phyloP scores from a whole-genome alignment of 2,888 invertebrate species.

The Salticus scenicus region DNA sequence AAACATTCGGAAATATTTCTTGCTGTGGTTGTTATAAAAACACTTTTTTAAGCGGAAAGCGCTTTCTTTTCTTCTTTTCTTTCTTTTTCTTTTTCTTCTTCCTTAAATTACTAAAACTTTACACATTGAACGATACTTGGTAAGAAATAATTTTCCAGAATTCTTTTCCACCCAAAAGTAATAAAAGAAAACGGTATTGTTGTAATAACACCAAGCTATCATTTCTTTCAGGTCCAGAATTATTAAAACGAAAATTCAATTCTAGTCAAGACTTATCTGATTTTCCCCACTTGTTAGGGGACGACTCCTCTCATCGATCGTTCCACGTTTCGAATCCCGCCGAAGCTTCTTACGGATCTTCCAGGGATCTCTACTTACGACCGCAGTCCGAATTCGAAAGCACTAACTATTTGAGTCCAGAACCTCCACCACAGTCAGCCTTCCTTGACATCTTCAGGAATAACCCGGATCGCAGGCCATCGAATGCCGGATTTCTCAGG shows the following conservation, averaged over 20 bases:
- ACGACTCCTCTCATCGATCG: slow-evolving; percentile 29
- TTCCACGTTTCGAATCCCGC: slow-evolving; percentile 9
- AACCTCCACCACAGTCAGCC: slow-evolving; percentile 46
- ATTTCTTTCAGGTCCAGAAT: slow-evolving; percentile 49
- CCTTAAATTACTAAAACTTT: too few species aligned
- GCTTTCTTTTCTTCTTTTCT: too few species aligned
- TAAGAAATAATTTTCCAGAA: too few species aligned
- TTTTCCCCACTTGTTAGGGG: slow-evolving; percentile 11
- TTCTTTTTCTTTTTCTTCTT: too few species aligned
- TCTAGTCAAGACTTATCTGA: slow-evolving; percentile 54
- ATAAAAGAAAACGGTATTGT: too few species aligned
- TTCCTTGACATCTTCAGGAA: slow-evolving; percentile 64
- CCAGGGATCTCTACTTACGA: not conserved
- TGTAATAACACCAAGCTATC: not conserved
- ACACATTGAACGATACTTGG: too few species aligned
- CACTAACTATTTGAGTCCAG: slow-evolving; percentile 22
- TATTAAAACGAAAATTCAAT: slow-evolving; percentile 47
- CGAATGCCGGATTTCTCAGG: slow-evolving; percentile 55
- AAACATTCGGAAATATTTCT: too few species aligned
- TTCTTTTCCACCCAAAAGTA: too few species aligned
- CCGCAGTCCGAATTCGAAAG: slow-evolving; percentile 20
- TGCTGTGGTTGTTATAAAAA: too few species aligned
- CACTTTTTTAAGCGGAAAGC: too few species aligned
- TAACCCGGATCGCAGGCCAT: slow-evolving; percentile 62
- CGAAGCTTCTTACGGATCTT: slow-evolving; percentile 9